phyloP scores from a whole-genome alignment of 2,797 vertebrate species.

The Synaphobranchus kaupii region DNA sequence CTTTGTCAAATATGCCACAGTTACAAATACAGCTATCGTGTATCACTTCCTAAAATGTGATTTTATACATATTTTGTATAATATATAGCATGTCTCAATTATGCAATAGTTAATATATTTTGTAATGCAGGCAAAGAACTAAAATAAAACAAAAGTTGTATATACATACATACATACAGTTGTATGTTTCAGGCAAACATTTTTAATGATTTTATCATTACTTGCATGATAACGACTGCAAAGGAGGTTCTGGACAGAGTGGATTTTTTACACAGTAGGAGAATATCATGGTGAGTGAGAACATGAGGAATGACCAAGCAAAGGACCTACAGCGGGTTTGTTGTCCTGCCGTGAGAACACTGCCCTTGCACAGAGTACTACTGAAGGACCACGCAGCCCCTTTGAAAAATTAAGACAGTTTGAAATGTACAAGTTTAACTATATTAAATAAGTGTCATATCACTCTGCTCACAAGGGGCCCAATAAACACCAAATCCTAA shows the following conservation, averaged over 20 bases:
- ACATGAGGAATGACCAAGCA: not conserved
- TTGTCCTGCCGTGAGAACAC: not conserved
- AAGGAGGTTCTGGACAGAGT: constrained; percentile 41
- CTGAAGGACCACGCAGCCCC: not conserved
- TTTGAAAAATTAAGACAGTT: not conserved
- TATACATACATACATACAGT: too few species aligned
- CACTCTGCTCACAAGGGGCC: not conserved
- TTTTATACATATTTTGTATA: not conserved
- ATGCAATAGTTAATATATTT: not conserved
- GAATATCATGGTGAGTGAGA: constrained; percentile 35
- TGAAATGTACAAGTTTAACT: too few species aligned
- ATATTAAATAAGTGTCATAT: too few species aligned
- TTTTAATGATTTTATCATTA: too few species aligned
- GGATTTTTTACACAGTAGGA: constrained; percentile 37
- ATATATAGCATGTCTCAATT: not conserved
- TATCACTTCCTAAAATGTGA: not conserved
- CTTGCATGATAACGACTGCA: not conserved
- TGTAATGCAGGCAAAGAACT: not conserved
- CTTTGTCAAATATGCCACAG: not conserved
- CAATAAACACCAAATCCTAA: too few species aligned
- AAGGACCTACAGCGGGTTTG: not conserved
- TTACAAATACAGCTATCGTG: not conserved
- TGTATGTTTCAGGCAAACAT: not conserved
- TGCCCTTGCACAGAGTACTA: not conserved
- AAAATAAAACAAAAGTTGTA: not conserved